Evolutionary conservation across 2,797 vertebrate genomes (phyloP).

Genomic region (Myotis findleyi): DNA sequence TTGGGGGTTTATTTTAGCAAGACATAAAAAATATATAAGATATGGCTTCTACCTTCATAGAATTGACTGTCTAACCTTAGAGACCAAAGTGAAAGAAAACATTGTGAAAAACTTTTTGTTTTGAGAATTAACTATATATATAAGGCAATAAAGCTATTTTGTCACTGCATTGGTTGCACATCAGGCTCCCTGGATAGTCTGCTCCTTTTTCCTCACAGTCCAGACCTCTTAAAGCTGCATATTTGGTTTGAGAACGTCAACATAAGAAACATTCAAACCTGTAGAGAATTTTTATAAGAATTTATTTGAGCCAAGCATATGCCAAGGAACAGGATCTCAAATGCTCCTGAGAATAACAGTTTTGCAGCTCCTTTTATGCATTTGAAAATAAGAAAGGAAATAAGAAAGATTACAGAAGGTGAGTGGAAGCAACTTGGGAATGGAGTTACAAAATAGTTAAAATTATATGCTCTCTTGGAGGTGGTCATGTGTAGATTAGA

Average conservation of each 20-base stretch:
- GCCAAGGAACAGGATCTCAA: background rate
- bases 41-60: background rate
- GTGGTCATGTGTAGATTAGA: background rate
- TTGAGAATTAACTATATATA: background rate
- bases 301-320: background rate
- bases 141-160: background rate
- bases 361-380: background rate
- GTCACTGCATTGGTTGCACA: background rate
- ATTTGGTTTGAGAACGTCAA: background rate
- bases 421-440: too few species aligned
- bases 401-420: background rate
- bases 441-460: background rate
- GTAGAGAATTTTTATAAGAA: background rate
- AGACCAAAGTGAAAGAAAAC: constrained; percentile 16
- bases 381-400: background rate
- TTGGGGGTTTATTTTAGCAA: background rate
- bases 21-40: background rate
- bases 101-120: background rate
- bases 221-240: background rate
- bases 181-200: background rate
- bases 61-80: background rate
- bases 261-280: background rate
- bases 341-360: background rate
- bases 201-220: fast-evolving
- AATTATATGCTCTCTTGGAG: background rate